Evolutionary conservation across 2,888 invertebrate genomes (phyloP).

Genomic region (Aspidapion aeneum): DNA sequence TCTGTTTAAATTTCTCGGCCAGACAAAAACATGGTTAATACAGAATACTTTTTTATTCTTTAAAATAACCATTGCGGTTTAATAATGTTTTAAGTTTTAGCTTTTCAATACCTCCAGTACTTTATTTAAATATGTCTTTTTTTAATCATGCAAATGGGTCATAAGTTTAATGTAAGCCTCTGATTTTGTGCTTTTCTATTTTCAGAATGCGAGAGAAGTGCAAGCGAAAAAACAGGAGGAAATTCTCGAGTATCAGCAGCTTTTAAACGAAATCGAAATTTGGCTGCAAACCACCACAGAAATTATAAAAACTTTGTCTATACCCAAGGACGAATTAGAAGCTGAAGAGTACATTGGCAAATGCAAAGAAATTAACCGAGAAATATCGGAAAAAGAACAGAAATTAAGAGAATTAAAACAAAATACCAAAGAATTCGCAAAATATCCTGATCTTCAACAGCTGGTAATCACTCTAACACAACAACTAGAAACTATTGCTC

Average conservation of each 20-base stretch:
- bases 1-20: too few species aligned
- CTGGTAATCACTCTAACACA: slow-evolving; percentile 51
- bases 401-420: slow-evolving; percentile 50
- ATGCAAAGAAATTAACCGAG: slow-evolving; percentile 40
- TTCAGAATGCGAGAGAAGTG: slow-evolving; percentile 52
- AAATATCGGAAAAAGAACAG: slow-evolving; percentile 49
- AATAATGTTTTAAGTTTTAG: too few species aligned
- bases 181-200: too few species aligned
- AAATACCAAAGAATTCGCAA: slow-evolving; percentile 50
- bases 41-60: too few species aligned
- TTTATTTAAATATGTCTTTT: too few species aligned
- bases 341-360: slow-evolving; percentile 39
- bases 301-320: slow-evolving; percentile 33
- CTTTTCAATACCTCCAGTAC: too few species aligned
- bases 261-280: slow-evolving; percentile 53
- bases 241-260: slow-evolving; percentile 52
- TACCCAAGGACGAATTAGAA: slow-evolving; percentile 34
- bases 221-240: slow-evolving; percentile 55
- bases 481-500: slow-evolving; percentile 56
- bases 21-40: too few species aligned
- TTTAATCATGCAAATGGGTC: too few species aligned
- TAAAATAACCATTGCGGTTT: too few species aligned
- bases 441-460: slow-evolving; percentile 49
- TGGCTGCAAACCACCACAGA: slow-evolving; percentile 52
- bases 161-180: too few species aligned